Evolutionary conservation across 2,113 vertebrate species (phyloP), one percentile per base, ranked within the genome.

Genomic region (Pseudopodoces humilis): DNA sequence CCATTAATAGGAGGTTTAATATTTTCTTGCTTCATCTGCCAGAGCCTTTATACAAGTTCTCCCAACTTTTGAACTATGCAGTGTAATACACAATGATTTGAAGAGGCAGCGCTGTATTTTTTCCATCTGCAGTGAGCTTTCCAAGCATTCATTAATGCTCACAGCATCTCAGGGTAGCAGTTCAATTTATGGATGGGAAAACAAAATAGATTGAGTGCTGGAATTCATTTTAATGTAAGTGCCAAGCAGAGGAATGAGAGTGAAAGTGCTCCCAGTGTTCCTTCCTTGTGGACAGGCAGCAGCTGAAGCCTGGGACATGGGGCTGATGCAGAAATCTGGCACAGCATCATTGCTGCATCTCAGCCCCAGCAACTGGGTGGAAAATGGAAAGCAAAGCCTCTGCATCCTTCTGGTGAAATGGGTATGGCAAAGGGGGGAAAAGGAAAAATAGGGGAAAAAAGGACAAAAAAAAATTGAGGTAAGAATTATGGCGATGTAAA

Each of bases 121-220:
- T 69, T 77, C 81, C 55, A 91, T 87, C 86, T 92, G 89, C 89
- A 92, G 74, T 19, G 71, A 93, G 72, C 71, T 81, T 95, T 92
- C 90, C 79, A 92, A 95, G 76, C 82, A 43, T 70, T 96, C 88
- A 95, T 93, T 93, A 96, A 87, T 93, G 85, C 92, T 93, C 76
- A 68, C 71, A 81, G 68, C 83, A 95, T 80, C 85, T 95, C 95
- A 80, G 47, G 74, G 85, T 90, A 91, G 75, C 37, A 77, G 82
- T 91, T 95, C 75, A 95, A 94, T 83, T 96, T 91, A 95, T 87
- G 47, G 90, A 96, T 75, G 64, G 58, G 68, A 91, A 96, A 95
- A 91, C 90, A 96, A 91, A 91, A 88, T 47, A 95, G 92, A 95
- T 27, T 86, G 90, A 90, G 47, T 71, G 81, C 71, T 11, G 9